A percentile compares a stretch with the other conserved stretches of the same genome.
These are phyloP conservation scores for Ichneumon xanthorius DNA, from an alignment of 2,888 invertebrate genomes.

Conservation along the genomic window DNA sequence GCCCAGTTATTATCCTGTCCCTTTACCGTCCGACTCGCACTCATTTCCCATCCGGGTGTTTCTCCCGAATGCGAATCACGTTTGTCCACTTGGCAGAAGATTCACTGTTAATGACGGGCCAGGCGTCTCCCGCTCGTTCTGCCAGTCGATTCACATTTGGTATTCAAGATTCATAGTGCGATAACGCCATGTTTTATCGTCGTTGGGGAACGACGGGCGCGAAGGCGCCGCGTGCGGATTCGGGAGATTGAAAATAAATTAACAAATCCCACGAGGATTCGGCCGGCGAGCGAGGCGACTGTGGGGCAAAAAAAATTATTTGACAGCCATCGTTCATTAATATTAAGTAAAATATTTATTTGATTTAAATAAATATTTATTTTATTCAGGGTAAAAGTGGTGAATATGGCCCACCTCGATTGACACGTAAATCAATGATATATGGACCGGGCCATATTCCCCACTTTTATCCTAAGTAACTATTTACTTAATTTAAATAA, in stretches of 20 bases:
- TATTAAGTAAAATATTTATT: too few species aligned
- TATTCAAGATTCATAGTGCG: conserved; percentile 48
- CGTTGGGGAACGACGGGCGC: conserved; percentile 31
- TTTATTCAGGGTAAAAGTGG: too few species aligned
- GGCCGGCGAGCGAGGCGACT: background rate
- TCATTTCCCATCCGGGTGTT: conserved; percentile 19
- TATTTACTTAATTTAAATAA: too few species aligned
- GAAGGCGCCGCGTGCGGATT: conserved; percentile 22
- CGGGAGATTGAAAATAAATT: conserved; percentile 39
- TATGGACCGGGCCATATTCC: too few species aligned
- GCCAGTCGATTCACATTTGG: conserved; percentile 34
- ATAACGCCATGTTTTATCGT: conserved; percentile 47
- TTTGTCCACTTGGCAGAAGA: conserved; percentile 67
- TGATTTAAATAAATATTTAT: too few species aligned
- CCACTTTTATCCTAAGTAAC: too few species aligned
- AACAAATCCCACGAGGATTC: conserved; percentile 18
- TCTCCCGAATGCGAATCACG: conserved; percentile 62
- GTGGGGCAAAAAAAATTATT: too few species aligned
- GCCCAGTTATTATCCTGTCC: conserved; percentile 3
- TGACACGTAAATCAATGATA: too few species aligned
- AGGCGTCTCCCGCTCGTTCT: conserved; percentile 51
- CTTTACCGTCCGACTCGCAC: background rate
- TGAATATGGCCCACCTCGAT: too few species aligned
- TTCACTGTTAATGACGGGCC: conserved; percentile 63
- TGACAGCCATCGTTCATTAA: too few species aligned